Evolutionary conservation across 2,888 invertebrate species (phyloP), one percentile per base, ranked within the genome.

Genomic region (Lamellibrachia columna): DNA sequence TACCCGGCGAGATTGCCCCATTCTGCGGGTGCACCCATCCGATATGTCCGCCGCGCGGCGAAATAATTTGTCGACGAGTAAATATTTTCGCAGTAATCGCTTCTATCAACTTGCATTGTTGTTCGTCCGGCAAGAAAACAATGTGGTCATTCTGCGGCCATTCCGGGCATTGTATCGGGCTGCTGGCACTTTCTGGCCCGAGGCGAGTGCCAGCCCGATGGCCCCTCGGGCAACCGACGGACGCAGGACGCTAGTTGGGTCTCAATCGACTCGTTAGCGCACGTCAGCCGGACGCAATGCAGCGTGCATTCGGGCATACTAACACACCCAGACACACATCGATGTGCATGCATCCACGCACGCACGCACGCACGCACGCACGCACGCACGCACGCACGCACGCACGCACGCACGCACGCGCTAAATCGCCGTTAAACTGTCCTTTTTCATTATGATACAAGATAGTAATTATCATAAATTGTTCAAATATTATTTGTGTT

Each of bases 1-100:
- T 75, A n/a, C 75, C 15, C 75, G 15, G 75, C 22, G 75, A 75
- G 75, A 75, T 75, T 75, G 75, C 75, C 22, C 75, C 22, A 75
- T 75, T 75, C 75, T 75, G 75, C 75, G 75, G 75, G 75, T 75
- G 75, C 75, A 75, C 75, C 75, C 75, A 75, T 75, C 75, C 75
- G 75, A 75, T 75, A 75, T 75, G 75, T 75, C 75, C 75, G 22
- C 15, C 75, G 75, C 11, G 75, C 75, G 75, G 75, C 75, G 75
- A 75, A 75, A 75, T 75, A 75, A 75, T 75, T 75, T 75, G 75
- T 75, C 75, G 75, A 22, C 75, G 75, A 75, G 75, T 75, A 75
- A 75, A 75, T 75, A 75, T 75, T 75, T 75, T 75, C 75, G 75
- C 75, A 75, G 75, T 75, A 75, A 75, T 75, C 75, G 75, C 75